Evolutionary conservation across 92 coral and sea anemone genomes (phyloP).

Genomic region (Isaurus tuberculatus): DNA sequence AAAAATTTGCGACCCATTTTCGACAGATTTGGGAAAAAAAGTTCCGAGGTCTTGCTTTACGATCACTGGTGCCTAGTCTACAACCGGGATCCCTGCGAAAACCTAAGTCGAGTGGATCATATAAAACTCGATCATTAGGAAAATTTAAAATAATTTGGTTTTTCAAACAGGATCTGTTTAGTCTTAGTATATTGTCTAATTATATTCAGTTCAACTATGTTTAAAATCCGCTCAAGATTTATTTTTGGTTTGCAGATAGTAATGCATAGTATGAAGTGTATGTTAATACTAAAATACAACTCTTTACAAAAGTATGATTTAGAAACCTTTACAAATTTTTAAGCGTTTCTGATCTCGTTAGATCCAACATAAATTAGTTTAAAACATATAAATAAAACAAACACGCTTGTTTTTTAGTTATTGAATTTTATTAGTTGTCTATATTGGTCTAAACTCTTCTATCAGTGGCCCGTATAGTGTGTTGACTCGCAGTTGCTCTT

Average conservation of each 20-base stretch:
- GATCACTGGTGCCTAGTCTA: conserved; percentile 22
- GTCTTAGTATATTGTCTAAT: no score
- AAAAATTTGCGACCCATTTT: conserved; percentile 90
- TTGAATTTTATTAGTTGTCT: neutral
- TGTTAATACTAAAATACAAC: neutral
- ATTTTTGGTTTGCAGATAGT: no score
- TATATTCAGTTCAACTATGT: no score
- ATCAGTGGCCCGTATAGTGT: neutral
- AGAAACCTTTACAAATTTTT: no score
- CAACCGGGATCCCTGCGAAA: neutral
- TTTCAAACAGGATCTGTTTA: no score
- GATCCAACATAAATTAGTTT: neutral
- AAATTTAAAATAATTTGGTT: no score
- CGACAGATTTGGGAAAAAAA: neutral
- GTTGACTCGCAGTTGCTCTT: neutral
- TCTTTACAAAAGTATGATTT: neutral
- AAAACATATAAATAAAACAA: neutral
- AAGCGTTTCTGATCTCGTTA: no score
- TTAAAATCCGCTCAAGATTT: neutral
- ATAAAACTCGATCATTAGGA: no score
- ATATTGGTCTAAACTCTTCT: neutral
- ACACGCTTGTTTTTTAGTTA: neutral
- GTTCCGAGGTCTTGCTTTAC: neutral
- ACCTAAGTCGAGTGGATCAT: neutral
- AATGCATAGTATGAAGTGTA: no score